Percentiles rank a stretch among this genome's conserved stretches.
phyloP scores from a whole-genome alignment of 2,113 vertebrate species.

The Platysteira castanea region DNA sequence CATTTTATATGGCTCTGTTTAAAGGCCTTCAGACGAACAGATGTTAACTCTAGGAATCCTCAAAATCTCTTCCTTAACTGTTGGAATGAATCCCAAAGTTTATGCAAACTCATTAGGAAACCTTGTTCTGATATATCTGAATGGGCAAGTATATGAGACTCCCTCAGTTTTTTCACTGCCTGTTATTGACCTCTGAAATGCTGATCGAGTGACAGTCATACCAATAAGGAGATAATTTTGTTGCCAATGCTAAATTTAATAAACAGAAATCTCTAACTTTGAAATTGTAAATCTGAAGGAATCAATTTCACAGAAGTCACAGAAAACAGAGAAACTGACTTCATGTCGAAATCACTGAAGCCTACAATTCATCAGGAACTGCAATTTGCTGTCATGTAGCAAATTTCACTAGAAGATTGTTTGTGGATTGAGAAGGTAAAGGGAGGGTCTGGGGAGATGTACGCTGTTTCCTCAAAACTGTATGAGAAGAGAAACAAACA shows the following conservation, averaged over 20 bases:
- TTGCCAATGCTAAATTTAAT: not conserved
- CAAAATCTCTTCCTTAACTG: not conserved
- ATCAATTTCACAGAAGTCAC: not conserved
- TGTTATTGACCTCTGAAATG: not conserved
- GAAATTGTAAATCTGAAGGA: not conserved
- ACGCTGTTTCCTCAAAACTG: not conserved
- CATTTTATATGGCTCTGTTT: not conserved
- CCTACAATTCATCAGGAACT: not conserved
- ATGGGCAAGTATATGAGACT: not conserved
- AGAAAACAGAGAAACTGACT: not conserved
- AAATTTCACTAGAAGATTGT: not conserved
- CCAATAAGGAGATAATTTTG: not conserved
- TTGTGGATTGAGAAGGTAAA: not conserved
- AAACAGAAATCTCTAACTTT: not conserved
- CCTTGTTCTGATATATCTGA: not conserved
- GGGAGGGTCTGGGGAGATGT: not conserved
- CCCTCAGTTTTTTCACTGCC: not conserved
- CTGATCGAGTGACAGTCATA: not conserved
- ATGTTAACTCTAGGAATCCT: not conserved
- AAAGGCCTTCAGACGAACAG: not conserved
- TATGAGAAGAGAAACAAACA: not conserved
- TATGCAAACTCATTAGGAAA: not conserved
- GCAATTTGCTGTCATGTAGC: not conserved
- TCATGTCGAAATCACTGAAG: slow-evolving; percentile 1
- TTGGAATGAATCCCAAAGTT: not conserved